Conservation (phyloP, 2,797 vertebrate species). For the Esox masquinongy region DNA sequence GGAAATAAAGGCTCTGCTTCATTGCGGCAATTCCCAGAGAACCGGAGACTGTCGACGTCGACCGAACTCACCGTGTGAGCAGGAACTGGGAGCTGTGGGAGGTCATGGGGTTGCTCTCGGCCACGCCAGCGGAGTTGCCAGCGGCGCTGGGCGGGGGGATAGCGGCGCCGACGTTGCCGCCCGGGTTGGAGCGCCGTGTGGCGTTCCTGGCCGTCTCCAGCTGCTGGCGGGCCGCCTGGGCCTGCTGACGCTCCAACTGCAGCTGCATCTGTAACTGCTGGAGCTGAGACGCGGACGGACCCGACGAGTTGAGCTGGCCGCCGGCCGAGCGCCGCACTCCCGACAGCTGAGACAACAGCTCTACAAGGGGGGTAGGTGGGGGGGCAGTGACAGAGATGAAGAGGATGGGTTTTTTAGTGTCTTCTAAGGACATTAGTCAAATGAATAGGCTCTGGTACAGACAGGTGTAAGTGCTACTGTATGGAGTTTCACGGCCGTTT, state of each 20-base stretch:
- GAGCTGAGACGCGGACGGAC: constrained; percentile 95
- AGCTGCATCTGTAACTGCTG: constrained; percentile 99
- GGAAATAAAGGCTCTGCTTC: too few relatives aligned
- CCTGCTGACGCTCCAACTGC: constrained; percentile 94
- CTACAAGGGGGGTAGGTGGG: constrained; percentile 66
- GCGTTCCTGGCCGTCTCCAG: constrained; percentile 93
- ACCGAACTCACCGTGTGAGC: constrained; percentile 85
- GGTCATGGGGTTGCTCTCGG: constrained; percentile 85
- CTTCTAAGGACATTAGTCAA: background rate
- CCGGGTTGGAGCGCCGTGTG: constrained; percentile 87
- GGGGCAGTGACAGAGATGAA: background rate
- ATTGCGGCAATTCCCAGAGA: too few relatives aligned
- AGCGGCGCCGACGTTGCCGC: constrained; percentile 83
- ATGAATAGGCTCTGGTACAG: background rate
- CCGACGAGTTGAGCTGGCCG: constrained; percentile 95
- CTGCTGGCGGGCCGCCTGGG: constrained; percentile 94
- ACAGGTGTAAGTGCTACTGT: background rate
- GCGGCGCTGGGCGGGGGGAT: constrained; percentile 82
- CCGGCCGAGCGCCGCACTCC: constrained; percentile 95
- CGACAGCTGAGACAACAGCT: constrained; percentile 97
- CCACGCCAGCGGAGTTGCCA: constrained; percentile 53
- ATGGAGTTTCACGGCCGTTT: background rate
- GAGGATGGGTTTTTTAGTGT: background rate
- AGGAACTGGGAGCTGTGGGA: constrained; percentile 95
- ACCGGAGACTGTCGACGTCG: background rate